Base-by-base conservation (phyloP, 2,797 vertebrate genomes). In the Lophius americanus region DNA sequence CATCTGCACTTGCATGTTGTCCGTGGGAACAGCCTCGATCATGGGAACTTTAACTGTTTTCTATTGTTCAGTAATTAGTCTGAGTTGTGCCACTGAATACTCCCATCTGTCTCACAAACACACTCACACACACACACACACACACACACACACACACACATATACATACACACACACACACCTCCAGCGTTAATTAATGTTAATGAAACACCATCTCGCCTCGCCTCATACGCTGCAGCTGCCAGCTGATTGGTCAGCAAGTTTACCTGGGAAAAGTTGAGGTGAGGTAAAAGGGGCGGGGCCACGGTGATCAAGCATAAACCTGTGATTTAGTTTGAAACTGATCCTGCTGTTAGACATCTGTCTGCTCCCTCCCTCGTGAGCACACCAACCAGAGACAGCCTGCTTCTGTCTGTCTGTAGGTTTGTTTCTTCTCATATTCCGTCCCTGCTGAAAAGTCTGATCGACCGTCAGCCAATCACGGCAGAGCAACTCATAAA, bases 261-360 rank as follows among this genome's bases (percentile, higher is more conserved):
- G 32, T 78, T 48, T 66, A 79, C 58, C 64, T 77, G 52, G 44
- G 44, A 69, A 57, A 44, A 51, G 36, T 14, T 7, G 10, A 14
- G 39, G 35, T 42, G 48, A 41, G n/a, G 32, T 41, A 51, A 51
- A 64, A 57, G 62, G 64, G 77, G 76, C 0, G 52, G 62, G 48
- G 65, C 57, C 4, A 51, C 64, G 62, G 33, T 5, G 48, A 51
- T 56, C 33, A 49, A 23, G 65, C 35, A 51, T 23, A 79, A 82
- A 82, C 75, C 79, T 62, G 80, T 77, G 73, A 85, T 85, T 89
- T 68, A 71, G 12, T 50, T 73, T 81, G 75, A 86, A 87, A 82
- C 51, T 61, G 81, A 87, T 81, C 72, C 65, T 58, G 63, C 62
- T 73, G 64, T 86, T 70, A 68, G 80, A 85, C 85, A 90, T 87